Percentiles rank a stretch among this genome's conserved stretches.
These are phyloP conservation scores for Mythimna lalbum DNA, from an alignment of 2,888 invertebrate genomes.

Conservation along the genomic window DNA sequence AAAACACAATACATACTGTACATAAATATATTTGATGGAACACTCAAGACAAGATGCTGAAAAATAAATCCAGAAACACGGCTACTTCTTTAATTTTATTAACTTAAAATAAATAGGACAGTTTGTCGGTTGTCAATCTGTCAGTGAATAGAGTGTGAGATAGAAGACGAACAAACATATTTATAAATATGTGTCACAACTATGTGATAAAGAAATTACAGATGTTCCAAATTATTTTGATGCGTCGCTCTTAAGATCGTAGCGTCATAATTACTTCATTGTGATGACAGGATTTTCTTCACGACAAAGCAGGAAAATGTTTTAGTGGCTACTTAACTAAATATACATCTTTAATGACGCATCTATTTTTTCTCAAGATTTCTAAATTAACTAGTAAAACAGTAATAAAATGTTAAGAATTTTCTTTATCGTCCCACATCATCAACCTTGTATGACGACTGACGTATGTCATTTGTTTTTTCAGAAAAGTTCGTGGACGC, in stretches of 20 bases:
- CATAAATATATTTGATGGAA: conserved; percentile 1
- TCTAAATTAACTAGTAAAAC: conserved; percentile 34
- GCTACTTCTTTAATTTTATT: conserved; percentile 25
- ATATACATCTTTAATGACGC: conserved; percentile 52
- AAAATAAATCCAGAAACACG: conserved; percentile 21
- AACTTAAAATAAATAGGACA: conserved; percentile 38
- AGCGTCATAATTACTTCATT: conserved; percentile 51
- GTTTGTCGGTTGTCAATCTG: conserved; percentile 58
- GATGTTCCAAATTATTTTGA: conserved; percentile 48
- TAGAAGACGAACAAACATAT: conserved; percentile 37
- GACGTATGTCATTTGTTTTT: conserved; percentile 68
- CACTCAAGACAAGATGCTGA: conserved; percentile 10
- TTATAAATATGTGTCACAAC: conserved; percentile 51
- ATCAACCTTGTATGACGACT: background rate
- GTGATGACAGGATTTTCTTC: conserved; percentile 57
- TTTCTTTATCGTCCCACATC: conserved; percentile 29
- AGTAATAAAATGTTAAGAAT: conserved; percentile 23
- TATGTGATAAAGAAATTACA: conserved; percentile 64
- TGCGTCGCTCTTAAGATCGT: conserved; percentile 43
- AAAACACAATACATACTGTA: background rate
- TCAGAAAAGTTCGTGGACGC: conserved; percentile 93
- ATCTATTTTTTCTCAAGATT: conserved; percentile 33
- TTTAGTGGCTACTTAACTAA: conserved; percentile 56
- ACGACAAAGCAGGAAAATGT: conserved; percentile 55
- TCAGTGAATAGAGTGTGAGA: conserved; percentile 61